Percentiles rank a stretch among this genome's conserved stretches.
Conservation (phyloP, 2,888 invertebrate species). For the Drosophila monieri region DNA sequence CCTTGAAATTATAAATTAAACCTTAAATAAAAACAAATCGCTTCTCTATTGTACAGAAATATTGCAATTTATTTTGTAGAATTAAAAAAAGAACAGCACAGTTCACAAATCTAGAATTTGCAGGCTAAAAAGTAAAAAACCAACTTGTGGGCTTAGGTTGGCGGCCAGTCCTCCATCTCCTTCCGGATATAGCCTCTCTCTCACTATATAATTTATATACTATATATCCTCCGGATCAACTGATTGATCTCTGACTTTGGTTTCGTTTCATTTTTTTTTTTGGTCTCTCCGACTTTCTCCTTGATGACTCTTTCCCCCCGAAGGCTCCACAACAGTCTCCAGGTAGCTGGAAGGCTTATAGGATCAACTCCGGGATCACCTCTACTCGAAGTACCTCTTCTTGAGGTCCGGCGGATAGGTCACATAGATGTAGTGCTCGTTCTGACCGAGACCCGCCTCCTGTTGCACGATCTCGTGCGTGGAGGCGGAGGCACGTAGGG, state of each 20-base stretch:
- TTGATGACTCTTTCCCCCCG: not conserved
- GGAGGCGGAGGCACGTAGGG: constrained; percentile 81
- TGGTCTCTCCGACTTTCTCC: constrained; percentile 38
- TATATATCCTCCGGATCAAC: constrained; percentile 16
- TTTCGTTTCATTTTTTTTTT: constrained; percentile 48
- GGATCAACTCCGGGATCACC: not conserved
- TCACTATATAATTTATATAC: not conserved
- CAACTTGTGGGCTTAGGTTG: constrained; percentile 49
- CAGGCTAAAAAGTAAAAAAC: constrained; percentile 74
- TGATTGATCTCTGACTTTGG: constrained; percentile 47
- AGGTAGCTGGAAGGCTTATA: constrained; percentile 1
- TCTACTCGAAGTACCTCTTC: constrained; percentile 88
- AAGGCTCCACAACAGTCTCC: too few species aligned
- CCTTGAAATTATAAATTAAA: not conserved
- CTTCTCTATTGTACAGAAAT: constrained; percentile 60
- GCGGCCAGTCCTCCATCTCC: constrained; percentile 32
- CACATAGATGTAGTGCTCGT: constrained; percentile 93
- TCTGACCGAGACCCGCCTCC: constrained; percentile 86
- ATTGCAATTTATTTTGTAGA: constrained; percentile 76
- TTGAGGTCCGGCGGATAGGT: constrained; percentile 94
- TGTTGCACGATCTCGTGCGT: constrained; percentile 84
- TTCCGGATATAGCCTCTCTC: constrained; percentile 7
- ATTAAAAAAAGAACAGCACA: constrained; percentile 74
- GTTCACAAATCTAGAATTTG: constrained; percentile 78
- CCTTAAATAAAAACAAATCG: not conserved